These are phyloP conservation scores for Xerus inauris DNA, from an alignment of 2,113 vertebrate species.

Conservation along the genomic window DNA sequence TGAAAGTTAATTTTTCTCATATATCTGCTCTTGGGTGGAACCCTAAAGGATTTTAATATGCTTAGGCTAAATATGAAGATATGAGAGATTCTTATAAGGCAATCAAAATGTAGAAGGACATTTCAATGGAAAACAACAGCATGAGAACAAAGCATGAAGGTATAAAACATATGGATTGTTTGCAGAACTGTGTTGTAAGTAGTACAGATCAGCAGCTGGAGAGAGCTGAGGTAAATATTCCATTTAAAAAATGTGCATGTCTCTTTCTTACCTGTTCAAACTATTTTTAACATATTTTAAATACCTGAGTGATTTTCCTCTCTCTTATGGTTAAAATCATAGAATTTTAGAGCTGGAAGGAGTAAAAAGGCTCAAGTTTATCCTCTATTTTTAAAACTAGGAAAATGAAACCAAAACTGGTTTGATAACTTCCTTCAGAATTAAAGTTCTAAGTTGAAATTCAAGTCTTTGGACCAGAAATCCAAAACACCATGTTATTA, in stretches of 20 bases:
- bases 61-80: neutral
- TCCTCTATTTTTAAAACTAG: neutral
- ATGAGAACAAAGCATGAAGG: neutral
- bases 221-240: neutral
- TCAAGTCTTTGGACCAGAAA: neutral
- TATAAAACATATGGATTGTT: neutral
- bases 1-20: neutral
- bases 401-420: neutral
- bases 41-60: neutral
- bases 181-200: neutral
- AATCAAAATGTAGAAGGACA: neutral
- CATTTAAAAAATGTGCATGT: neutral
- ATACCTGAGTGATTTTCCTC: neutral
- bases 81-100: neutral
- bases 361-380: neutral
- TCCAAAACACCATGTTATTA: neutral
- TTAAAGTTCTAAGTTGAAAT: neutral
- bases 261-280: conserved; percentile 32
- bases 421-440: neutral
- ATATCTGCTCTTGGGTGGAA: neutral
- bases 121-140: neutral
- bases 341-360: neutral
- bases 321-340: neutral
- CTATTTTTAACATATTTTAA: neutral
- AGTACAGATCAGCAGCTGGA: neutral